phyloP scores from a whole-genome alignment of 2,888 invertebrate genomes.

The Autographa pulchrina region DNA sequence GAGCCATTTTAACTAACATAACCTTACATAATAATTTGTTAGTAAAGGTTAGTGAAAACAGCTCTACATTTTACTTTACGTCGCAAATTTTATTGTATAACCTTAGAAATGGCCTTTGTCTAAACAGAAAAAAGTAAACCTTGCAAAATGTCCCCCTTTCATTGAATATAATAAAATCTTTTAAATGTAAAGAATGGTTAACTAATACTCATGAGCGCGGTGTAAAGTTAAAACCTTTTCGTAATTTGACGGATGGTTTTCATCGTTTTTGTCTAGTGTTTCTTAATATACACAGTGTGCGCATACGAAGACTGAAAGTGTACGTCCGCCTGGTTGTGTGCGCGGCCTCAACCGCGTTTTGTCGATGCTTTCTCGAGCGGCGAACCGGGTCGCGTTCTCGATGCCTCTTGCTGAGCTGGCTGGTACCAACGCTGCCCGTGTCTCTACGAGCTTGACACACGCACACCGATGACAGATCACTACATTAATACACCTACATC shows the following conservation, averaged over 20 bases:
- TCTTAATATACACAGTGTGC: constrained; percentile 71
- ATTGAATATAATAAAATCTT: background rate
- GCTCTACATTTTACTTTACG: background rate
- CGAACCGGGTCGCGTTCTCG: constrained; percentile 89
- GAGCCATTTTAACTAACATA: constrained; percentile 3
- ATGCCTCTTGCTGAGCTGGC: constrained; percentile 79
- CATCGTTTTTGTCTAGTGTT: constrained; percentile 68
- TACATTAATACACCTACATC: constrained; percentile 66
- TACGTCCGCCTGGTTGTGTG: constrained; percentile 82
- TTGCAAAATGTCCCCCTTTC: constrained; percentile 1
- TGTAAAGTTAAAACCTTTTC: constrained; percentile 55
- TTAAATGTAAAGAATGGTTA: background rate
- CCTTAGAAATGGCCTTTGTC: background rate
- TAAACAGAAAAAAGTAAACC: background rate
- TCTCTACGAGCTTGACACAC: constrained; percentile 68
- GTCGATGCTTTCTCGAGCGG: constrained; percentile 89
- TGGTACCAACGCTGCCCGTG: constrained; percentile 61
- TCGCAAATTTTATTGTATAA: background rate
- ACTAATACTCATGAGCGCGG: background rate
- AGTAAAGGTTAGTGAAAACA: background rate
- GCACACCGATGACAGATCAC: constrained; percentile 65
- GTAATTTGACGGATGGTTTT: constrained; percentile 63
- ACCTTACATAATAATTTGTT: background rate
- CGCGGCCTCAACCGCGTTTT: constrained; percentile 89
- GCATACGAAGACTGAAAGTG: constrained; percentile 82